phyloP scores from a whole-genome alignment of 2,113 vertebrate genomes.

The Gnathonemus echidnorhynchus region DNA sequence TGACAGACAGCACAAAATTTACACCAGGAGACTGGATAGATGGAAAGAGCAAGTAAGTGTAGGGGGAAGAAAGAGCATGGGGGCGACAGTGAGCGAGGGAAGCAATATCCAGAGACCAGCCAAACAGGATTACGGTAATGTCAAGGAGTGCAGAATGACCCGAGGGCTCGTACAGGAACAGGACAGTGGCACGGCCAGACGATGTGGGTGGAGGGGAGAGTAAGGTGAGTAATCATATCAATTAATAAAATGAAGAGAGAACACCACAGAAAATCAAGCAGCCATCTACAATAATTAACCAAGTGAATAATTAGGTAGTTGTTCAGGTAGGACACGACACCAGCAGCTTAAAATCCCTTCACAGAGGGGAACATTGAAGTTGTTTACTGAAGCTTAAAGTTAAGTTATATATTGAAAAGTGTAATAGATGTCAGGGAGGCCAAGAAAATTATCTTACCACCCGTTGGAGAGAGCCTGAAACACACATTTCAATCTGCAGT shows the following conservation, averaged over 20 bases:
- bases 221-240: slow-evolving; percentile 37
- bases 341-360: not conserved
- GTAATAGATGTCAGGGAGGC: not conserved
- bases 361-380: not conserved
- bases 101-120: slow-evolving; percentile 24
- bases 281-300: not conserved
- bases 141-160: slow-evolving; percentile 31
- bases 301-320: not conserved
- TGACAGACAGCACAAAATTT: slow-evolving; percentile 15
- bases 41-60: not conserved
- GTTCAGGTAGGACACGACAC: not conserved
- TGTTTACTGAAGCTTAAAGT: not conserved
- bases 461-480: not conserved
- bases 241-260: slow-evolving; percentile 45
- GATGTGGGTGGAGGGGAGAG: slow-evolving; percentile 18
- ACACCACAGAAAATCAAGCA: not conserved
- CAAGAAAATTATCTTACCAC: not conserved
- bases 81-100: slow-evolving; percentile 7
- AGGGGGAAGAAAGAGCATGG: not conserved
- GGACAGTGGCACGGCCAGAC: slow-evolving; percentile 28
- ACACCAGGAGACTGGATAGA: slow-evolving; percentile 9
- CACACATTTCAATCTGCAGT: not conserved
- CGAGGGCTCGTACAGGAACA: slow-evolving; percentile 54
- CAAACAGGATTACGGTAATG: slow-evolving; percentile 42
- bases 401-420: not conserved